phyloP scores from a whole-genome alignment of 2,888 invertebrate species.

The Gortyna flavago region DNA sequence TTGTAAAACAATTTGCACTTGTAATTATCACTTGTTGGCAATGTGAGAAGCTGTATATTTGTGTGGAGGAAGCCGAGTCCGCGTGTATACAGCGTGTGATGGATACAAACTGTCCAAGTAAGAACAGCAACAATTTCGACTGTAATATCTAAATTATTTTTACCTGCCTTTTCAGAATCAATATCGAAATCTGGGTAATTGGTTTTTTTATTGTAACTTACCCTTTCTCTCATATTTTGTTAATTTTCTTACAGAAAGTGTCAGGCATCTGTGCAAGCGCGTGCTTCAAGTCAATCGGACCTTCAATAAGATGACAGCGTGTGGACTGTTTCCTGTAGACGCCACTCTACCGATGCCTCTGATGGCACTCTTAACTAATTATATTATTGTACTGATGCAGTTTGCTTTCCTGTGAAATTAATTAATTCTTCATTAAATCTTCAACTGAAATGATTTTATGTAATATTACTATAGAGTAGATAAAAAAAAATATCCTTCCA shows the following conservation, averaged over 20 bases:
- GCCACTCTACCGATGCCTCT: constrained; percentile 17
- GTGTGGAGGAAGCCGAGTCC: constrained; percentile 8
- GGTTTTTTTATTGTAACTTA: background rate
- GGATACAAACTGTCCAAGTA: too few species aligned
- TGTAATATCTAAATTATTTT: background rate
- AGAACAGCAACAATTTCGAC: background rate
- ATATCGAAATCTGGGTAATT: too few species aligned
- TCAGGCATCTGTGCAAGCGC: background rate
- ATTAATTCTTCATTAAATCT: too few species aligned
- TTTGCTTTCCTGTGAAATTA: too few species aligned
- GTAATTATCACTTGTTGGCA: constrained; percentile 1
- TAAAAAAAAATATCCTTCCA: too few species aligned
- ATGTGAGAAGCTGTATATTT: constrained; percentile 18
- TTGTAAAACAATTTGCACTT: background rate
- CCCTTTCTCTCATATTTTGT: background rate
- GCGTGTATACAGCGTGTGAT: constrained; percentile 7
- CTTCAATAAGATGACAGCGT: constrained; percentile 30
- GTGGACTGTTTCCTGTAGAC: constrained; percentile 22
- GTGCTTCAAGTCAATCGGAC: constrained; percentile 19
- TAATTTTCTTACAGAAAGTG: background rate
- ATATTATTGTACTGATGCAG: too few species aligned
- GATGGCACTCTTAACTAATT: background rate
- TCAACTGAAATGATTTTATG: too few species aligned
- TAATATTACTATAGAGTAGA: too few species aligned
- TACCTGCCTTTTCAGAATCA: too few species aligned